These are phyloP conservation scores for Eupeodes luniger DNA, from an alignment of 2,888 invertebrate genomes.

Conservation along the genomic window DNA sequence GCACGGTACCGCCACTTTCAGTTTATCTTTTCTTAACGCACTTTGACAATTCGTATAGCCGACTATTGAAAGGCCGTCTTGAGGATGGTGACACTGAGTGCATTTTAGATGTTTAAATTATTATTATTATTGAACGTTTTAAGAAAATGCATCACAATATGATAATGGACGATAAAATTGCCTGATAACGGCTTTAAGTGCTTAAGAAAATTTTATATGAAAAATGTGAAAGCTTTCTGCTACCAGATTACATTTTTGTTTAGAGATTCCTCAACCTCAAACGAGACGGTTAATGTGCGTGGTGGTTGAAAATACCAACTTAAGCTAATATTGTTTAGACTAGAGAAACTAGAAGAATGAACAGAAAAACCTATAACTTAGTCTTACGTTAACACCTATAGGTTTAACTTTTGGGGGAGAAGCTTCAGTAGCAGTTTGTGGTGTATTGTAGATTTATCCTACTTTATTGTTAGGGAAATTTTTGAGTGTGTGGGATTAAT, in stretches of 20 bases:
- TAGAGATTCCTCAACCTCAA: too few relatives aligned
- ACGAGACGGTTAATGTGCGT: background rate
- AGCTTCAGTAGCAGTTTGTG: slow-evolving; percentile 51
- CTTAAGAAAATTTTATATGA: slow-evolving; percentile 42
- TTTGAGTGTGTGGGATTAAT: slow-evolving; percentile 31
- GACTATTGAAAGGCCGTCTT: background rate
- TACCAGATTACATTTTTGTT: slow-evolving; percentile 56
- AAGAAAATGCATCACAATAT: slow-evolving; percentile 42
- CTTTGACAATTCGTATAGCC: background rate
- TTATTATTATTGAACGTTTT: background rate
- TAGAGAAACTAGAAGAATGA: slow-evolving; percentile 12
- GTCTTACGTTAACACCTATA: slow-evolving; percentile 45
- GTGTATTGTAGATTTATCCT: slow-evolving; percentile 30
- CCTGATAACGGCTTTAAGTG: slow-evolving; percentile 28
- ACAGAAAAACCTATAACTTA: slow-evolving; percentile 41
- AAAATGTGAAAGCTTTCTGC: slow-evolving; percentile 69
- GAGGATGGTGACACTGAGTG: slow-evolving; percentile 4
- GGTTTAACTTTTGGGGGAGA: slow-evolving; percentile 17
- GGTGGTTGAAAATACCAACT: background rate
- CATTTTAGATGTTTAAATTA: background rate
- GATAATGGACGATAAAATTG: slow-evolving; percentile 41
- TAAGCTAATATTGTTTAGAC: slow-evolving; percentile 27
- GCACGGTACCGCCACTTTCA: background rate
- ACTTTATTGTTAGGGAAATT: slow-evolving; percentile 67
- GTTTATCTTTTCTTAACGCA: slow-evolving; percentile 10